Percentiles rank a stretch among this genome's conserved stretches.
Conservation (phyloP, 2,888 invertebrate genomes). For the Nephrotoma appendiculata region DNA sequence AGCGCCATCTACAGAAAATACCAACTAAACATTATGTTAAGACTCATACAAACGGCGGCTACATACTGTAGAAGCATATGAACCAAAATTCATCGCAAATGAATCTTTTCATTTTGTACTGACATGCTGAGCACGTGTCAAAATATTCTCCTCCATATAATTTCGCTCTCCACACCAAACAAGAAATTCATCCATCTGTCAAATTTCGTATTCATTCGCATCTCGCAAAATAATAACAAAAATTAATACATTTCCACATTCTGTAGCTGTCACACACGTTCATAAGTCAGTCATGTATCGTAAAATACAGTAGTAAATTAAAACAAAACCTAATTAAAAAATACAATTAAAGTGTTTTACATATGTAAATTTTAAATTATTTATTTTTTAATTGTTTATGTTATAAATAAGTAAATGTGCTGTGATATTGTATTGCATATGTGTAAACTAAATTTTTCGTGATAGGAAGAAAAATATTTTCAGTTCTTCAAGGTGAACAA, state of each 20-base stretch:
- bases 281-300: neutral
- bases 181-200: neutral
- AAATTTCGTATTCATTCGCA: neutral
- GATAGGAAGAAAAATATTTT: neutral
- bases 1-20: neutral
- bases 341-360: neutral
- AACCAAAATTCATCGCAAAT: neutral
- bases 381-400: too few species aligned
- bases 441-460: neutral
- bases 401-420: neutral
- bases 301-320: neutral
- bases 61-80: neutral
- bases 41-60: neutral
- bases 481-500: neutral
- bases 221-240: neutral
- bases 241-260: neutral
- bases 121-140: neutral
- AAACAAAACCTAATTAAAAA: neutral
- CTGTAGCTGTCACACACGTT: neutral
- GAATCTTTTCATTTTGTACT: neutral
- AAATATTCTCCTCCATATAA: neutral
- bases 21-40: neutral
- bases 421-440: neutral
- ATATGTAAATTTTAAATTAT: neutral
- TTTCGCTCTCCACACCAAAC: neutral